Evolutionary conservation across 1,140 invertebrate species (phyloP).

Genomic region (Drosophila ercepeae): DNA sequence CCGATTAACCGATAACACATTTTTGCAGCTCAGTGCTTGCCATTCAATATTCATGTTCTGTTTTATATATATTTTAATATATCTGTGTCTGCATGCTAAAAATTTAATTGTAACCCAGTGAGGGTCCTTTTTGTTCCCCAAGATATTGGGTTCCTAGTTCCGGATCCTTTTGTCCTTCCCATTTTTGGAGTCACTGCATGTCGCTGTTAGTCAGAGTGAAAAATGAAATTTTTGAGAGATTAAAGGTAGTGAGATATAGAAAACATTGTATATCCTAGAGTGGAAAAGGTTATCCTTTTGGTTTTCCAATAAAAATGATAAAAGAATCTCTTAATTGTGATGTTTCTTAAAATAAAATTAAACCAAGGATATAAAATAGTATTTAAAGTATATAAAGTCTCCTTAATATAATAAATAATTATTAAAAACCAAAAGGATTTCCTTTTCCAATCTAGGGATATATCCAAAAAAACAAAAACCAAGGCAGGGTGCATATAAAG

Average conservation of each 20-base stretch:
- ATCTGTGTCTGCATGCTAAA: conserved; percentile 44
- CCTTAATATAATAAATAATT: no score
- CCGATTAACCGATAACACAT: conserved; percentile 38
- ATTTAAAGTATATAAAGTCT: no score
- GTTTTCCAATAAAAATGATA: no score
- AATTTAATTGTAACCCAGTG: not conserved
- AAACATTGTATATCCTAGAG: not conserved
- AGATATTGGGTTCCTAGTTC: not conserved
- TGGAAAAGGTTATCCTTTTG: not conserved
- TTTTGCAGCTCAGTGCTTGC: conserved; percentile 22
- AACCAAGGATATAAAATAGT: no score
- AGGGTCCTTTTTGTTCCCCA: conserved; percentile 7
- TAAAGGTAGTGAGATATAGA: not conserved
- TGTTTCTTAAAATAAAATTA: no score
- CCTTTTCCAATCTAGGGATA: not conserved
- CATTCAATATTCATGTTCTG: conserved; percentile 28
- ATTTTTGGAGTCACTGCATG: not conserved
- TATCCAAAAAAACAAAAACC: not conserved
- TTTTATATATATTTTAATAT: conserved; percentile 6
- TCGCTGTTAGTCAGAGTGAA: not conserved
- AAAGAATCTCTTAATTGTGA: no score
- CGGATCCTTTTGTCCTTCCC: not conserved
- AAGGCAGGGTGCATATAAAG: conserved; percentile 1
- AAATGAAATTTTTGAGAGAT: no score
- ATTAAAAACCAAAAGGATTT: no score